Evolutionary conservation across 2,113 vertebrate species (phyloP), one percentile per base, ranked within the genome.

Genomic region (Laticauda laticaudata): DNA sequence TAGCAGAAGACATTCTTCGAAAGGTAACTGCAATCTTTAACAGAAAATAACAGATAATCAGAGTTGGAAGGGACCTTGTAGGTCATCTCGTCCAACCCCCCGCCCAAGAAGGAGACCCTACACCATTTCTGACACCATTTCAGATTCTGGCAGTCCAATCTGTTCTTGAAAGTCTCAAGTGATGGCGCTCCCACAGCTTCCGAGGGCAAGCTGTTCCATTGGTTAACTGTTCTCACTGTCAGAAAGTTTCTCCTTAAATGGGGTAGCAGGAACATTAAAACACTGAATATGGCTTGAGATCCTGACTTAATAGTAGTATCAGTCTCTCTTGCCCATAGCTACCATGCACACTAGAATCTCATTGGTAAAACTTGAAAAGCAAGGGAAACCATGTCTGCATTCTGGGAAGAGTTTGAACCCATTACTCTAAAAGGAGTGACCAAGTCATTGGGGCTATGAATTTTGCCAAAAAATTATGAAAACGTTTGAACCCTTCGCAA

Each of bases 1-100:
- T 99, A 99, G 99, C 99, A 98, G 99, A 99, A 99, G 99, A 99
- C 98, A 99, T 99, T 97, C 99, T 99, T 97, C 99, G 97, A 99
- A 99, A 99, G 99, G 99, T 99, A 97, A 59, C 97, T 95, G 94
- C 45, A 69, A 21, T 53, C 54, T 85, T 87, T 0, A 5, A 7
- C 21, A 34, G 29, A 39, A 86, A 26, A 45, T 45, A 45, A 45
- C 45, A 45, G 45, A 45, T 45, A 45, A 45, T 45, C 45, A 45
- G 45, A 45, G 45, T 45, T 45, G 45, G 45, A 45, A 45, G 45
- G 45, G 45, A 45, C 45, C 45, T 45, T 45, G 45, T 45, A 45
- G 45, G 45, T 45, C 45, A 45, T 45, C 45, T 45, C 5, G 4
- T 45, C 45, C 45, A 45, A 45, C 45, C 45, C 45, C 45, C 45